Percentiles rank a stretch among this genome's conserved stretches.
Conservation (phyloP, 2,113 vertebrate genomes). For the Ceuthmochares aereus region DNA sequence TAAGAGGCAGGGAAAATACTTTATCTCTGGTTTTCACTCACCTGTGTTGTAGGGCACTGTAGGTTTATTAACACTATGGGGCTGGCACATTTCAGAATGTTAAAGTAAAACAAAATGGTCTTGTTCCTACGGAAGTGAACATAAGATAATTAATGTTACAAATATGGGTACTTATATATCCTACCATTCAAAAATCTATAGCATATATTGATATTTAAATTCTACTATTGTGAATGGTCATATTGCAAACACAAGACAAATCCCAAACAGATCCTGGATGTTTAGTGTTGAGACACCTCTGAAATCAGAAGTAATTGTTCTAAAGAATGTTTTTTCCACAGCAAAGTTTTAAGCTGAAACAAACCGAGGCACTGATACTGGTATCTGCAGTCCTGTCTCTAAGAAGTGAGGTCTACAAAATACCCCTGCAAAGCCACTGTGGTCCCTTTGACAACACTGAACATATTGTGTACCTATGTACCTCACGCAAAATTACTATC, state of each 20-base stretch:
- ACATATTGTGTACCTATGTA: neutral
- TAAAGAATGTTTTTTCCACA: neutral
- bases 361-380: neutral
- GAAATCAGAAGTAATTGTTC: neutral
- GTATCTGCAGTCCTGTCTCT: neutral
- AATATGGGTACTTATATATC: neutral
- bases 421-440: neutral
- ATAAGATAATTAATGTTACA: neutral
- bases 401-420: neutral
- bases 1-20: neutral
- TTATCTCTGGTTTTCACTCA: conserved; percentile 65
- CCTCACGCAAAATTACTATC: neutral
- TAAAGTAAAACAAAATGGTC: conserved; percentile 95
- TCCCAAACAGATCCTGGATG: neutral
- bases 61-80: conserved; percentile 89
- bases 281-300: neutral
- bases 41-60: conserved; percentile 97
- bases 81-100: conserved; percentile 91
- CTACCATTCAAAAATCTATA: neutral
- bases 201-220: neutral
- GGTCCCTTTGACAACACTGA: neutral
- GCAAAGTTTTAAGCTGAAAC: neutral
- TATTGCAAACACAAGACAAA: neutral
- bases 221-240: neutral
- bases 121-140: conserved; percentile 87